Evolutionary conservation across 2,888 invertebrate species (phyloP).

Genomic region (Ichneumoninae sp.): DNA sequence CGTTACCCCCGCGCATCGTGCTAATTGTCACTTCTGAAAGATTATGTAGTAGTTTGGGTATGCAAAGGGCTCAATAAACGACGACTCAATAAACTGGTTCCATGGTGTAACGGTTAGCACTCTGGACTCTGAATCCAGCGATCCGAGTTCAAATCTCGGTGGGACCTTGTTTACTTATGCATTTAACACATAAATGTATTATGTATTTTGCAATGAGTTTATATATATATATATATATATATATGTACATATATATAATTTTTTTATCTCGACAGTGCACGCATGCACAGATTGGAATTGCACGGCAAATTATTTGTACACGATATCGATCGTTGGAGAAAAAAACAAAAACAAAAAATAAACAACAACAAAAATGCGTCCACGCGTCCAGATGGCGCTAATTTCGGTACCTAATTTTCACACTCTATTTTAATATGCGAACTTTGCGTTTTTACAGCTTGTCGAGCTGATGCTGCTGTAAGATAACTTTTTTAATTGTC

Average conservation of each 20-base stretch:
- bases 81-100: conserved; percentile 86
- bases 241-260: background rate
- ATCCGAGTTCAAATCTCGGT: conserved; percentile 93
- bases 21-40: background rate
- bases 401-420: background rate
- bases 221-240: background rate
- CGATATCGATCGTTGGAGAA: background rate
- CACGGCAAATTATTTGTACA: background rate
- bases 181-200: background rate
- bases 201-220: background rate
- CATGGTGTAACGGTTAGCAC: conserved; percentile 92
- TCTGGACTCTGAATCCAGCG: conserved; percentile 93
- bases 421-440: conserved; percentile 14
- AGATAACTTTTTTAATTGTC: background rate
- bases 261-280: background rate
- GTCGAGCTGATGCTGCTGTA: background rate
- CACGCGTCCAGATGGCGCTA: conserved; percentile 28
- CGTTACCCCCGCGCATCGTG: background rate
- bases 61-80: background rate
- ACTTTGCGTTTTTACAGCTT: conserved; percentile 6
- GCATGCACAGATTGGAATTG: background rate
- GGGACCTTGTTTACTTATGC: conserved; percentile 85
- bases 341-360: background rate
- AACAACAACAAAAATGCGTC: background rate
- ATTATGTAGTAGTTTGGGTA: background rate